phyloP scores from a whole-genome alignment of 2,113 vertebrate species.

The Hypanus sabinus region DNA sequence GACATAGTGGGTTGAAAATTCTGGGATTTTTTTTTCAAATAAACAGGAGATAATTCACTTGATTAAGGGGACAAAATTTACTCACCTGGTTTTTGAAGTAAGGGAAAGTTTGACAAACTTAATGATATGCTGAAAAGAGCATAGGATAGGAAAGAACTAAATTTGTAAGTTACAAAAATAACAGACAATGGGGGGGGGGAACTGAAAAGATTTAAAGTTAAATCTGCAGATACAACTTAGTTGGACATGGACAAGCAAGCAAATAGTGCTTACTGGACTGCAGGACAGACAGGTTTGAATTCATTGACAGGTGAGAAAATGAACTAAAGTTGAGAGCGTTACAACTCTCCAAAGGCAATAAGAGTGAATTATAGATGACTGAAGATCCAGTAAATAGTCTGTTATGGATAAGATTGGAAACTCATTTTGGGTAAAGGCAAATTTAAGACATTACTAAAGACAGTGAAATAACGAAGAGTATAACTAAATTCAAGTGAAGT shows the following conservation, averaged over 20 bases:
- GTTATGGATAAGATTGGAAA: background rate
- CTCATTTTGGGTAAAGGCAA: background rate
- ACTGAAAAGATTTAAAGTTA: background rate
- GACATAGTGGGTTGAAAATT: background rate
- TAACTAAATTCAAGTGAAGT: background rate
- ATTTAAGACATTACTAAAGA: background rate
- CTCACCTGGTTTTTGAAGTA: background rate
- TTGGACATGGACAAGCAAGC: background rate
- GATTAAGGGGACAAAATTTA: background rate
- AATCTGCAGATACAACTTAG: background rate
- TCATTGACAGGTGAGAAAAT: background rate
- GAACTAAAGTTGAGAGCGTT: background rate
- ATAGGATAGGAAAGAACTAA: no score
- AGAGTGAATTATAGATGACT: background rate
- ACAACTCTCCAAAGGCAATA: background rate
- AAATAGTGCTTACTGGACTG: background rate
- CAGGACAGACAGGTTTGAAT: background rate
- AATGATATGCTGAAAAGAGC: background rate
- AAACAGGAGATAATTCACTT: background rate
- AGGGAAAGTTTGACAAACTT: background rate
- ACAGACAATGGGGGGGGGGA: background rate
- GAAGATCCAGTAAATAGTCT: background rate
- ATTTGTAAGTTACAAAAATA: background rate
- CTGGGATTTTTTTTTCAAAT: no score
- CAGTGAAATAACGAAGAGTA: background rate